Evolutionary conservation across 2,113 vertebrate genomes (phyloP).

Genomic region (Sitta europaea): DNA sequence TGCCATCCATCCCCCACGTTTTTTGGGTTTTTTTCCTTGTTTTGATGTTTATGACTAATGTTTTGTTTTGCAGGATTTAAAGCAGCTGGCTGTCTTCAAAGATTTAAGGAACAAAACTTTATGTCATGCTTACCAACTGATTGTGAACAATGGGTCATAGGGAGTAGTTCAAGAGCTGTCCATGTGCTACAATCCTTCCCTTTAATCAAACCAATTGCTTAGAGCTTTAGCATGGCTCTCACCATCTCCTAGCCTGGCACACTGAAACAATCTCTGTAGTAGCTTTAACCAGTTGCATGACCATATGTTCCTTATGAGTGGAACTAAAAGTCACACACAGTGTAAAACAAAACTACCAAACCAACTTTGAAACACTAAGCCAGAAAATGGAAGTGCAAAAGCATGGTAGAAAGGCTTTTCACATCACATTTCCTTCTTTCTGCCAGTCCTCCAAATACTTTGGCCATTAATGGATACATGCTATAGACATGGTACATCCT

Average conservation of each 20-base stretch:
- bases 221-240: background rate
- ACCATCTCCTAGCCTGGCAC: background rate
- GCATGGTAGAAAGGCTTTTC: background rate
- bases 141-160: background rate
- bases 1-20: background rate
- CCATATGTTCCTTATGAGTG: background rate
- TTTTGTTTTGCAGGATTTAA: background rate
- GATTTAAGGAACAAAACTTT: background rate
- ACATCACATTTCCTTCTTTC: conserved; percentile 2
- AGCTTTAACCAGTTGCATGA: background rate
- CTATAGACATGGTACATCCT: background rate
- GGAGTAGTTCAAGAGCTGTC: background rate
- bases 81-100: background rate
- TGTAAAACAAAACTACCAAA: background rate
- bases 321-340: background rate
- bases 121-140: background rate
- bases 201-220: background rate
- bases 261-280: background rate
- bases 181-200: background rate
- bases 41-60: background rate
- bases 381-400: conserved; percentile 12
- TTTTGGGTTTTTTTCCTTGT: rapidly evolving
- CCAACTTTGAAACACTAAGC: background rate
- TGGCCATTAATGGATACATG: background rate
- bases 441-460: background rate